Percentiles rank a stretch among this genome's conserved stretches.
These are phyloP conservation scores for Drosophila picticornis DNA, from an alignment of 2,888 invertebrate genomes.

Conservation along the genomic window DNA sequence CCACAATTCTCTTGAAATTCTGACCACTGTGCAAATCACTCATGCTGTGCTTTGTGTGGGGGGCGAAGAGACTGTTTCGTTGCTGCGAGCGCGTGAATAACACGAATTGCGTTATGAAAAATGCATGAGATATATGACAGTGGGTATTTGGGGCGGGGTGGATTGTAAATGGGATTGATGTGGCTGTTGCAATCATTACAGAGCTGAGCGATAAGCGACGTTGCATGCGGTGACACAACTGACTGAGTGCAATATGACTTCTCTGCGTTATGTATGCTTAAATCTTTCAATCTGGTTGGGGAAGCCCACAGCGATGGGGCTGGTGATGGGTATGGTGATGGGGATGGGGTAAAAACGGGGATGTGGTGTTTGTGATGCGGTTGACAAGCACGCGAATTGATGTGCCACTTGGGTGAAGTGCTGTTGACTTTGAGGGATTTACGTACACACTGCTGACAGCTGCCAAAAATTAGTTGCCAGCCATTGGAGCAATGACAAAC, in stretches of 20 bases:
- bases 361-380: slow-evolving; percentile 29
- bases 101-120: slow-evolving; percentile 63
- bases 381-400: slow-evolving; percentile 76
- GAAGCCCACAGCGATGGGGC: not conserved
- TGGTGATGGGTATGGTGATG: not conserved
- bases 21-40: slow-evolving; percentile 36
- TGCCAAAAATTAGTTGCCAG: slow-evolving; percentile 72
- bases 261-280: slow-evolving; percentile 30
- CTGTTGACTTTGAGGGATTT: slow-evolving; percentile 78
- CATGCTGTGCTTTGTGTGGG: not conserved
- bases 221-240: slow-evolving; percentile 75
- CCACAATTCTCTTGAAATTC: not conserved
- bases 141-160: slow-evolving; percentile 6
- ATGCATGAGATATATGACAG: slow-evolving; percentile 48
- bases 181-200: slow-evolving; percentile 72
- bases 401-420: slow-evolving; percentile 76
- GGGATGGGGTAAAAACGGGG: not conserved
- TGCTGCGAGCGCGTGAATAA: slow-evolving; percentile 47
- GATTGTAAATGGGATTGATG: slow-evolving; percentile 9
- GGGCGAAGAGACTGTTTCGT: slow-evolving; percentile 9
- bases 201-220: slow-evolving; percentile 80
- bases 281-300: slow-evolving; percentile 26
- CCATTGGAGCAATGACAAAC: not conserved
- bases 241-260: slow-evolving; percentile 79
- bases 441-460: slow-evolving; percentile 68